These are phyloP conservation scores for Notechis scutatus DNA, from an alignment of 2,113 vertebrate genomes.

Conservation along the genomic window DNA sequence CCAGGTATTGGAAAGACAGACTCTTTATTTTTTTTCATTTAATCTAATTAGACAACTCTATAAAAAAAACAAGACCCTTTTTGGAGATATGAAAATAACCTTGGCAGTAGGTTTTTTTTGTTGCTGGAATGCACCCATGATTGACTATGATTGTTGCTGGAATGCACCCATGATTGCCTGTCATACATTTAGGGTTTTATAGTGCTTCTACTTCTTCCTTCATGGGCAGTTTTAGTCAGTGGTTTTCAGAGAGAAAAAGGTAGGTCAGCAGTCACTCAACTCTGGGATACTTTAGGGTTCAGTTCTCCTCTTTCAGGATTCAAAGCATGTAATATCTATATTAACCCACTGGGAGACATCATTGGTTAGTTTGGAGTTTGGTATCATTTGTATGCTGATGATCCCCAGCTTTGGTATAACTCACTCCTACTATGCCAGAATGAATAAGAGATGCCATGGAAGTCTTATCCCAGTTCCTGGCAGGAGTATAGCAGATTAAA, in stretches of 20 bases:
- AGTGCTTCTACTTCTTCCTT: neutral
- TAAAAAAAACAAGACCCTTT: neutral
- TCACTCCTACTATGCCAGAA: neutral
- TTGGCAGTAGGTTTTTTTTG: neutral
- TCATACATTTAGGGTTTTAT: neutral
- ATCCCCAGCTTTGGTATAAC: neutral
- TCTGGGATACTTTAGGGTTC: neutral
- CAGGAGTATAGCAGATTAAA: neutral
- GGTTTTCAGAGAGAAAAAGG: neutral
- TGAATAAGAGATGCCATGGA: neutral
- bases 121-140: neutral
- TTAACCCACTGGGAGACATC: neutral
- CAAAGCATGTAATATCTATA: neutral
- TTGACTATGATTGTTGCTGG: neutral
- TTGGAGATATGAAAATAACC: neutral
- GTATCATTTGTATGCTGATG: neutral
- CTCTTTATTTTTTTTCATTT: neutral
- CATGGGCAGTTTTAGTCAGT: neutral
- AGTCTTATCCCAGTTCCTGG: neutral
- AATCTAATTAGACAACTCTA: neutral
- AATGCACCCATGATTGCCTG: neutral
- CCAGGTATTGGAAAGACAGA: neutral
- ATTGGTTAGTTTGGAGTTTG: neutral
- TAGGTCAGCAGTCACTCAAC: neutral
- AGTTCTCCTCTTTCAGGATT: neutral